These are phyloP conservation scores for Spatulosminthurus flaviceps DNA, from an alignment of 2,888 invertebrate genomes.

Conservation along the genomic window DNA sequence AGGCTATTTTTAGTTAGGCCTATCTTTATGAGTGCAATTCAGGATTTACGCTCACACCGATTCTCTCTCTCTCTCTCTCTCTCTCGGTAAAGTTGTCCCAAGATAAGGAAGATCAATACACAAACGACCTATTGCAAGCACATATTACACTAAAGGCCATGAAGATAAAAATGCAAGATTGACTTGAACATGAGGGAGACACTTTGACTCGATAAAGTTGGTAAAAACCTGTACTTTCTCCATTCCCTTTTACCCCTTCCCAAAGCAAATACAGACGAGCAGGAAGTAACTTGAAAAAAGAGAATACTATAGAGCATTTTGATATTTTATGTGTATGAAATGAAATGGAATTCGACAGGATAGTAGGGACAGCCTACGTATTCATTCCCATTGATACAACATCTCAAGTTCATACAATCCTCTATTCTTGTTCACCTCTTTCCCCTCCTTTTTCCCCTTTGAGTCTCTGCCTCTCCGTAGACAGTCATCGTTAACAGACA, in stretches of 20 bases:
- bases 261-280: not conserved
- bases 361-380: no score
- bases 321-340: conserved; percentile 34
- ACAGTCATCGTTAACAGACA: not conserved
- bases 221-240: conserved; percentile 1
- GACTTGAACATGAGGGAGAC: conserved; percentile 3
- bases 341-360: conserved; percentile 35
- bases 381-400: no score
- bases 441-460: not conserved
- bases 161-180: conserved; percentile 18
- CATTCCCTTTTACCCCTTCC: not conserved
- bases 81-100: not conserved
- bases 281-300: not conserved
- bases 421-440: not conserved
- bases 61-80: no score
- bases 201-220: conserved; percentile 3
- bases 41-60: not conserved
- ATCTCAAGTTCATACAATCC: not conserved
- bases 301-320: not conserved
- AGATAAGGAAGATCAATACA: conserved; percentile 14
- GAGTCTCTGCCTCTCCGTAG: not conserved
- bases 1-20: not conserved
- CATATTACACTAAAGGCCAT: not conserved
- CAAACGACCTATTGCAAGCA: not conserved
- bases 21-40: conserved; percentile 2